Conservation (phyloP, 2,113 vertebrate species). For the Rhegmatorhina hoffmannsi region DNA sequence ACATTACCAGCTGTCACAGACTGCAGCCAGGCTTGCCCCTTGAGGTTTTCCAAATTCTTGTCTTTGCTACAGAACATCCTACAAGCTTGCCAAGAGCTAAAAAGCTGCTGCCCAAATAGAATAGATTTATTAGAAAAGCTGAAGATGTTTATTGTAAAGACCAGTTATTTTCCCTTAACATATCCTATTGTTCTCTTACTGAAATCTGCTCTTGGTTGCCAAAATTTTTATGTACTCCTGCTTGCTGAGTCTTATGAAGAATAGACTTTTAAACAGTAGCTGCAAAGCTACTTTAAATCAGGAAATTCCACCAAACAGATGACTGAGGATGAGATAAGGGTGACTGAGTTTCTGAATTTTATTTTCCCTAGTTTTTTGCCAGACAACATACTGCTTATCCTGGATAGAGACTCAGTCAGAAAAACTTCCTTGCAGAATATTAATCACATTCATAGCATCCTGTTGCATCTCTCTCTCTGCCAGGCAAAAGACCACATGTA, state of each 20-base stretch:
- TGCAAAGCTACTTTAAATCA: background rate
- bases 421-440: background rate
- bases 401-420: background rate
- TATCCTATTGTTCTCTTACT: background rate
- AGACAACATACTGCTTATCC: background rate
- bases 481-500: background rate
- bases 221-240: background rate
- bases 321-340: background rate
- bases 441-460: background rate
- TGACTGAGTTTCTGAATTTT: background rate
- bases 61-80: slow-evolving; percentile 11
- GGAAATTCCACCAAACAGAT: background rate
- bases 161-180: background rate
- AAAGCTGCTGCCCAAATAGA: background rate
- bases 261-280: background rate
- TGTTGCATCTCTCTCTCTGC: background rate
- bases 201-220: background rate
- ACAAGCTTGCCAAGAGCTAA: slow-evolving; percentile 17
- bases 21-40: background rate
- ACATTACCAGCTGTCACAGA: background rate
- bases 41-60: slow-evolving; percentile 8
- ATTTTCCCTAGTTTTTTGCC: background rate
- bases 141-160: background rate
- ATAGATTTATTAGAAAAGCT: slow-evolving; percentile 3
- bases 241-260: background rate